Conservation (phyloP, 1,140 invertebrate species). For the Megalonaias nervosa region DNA sequence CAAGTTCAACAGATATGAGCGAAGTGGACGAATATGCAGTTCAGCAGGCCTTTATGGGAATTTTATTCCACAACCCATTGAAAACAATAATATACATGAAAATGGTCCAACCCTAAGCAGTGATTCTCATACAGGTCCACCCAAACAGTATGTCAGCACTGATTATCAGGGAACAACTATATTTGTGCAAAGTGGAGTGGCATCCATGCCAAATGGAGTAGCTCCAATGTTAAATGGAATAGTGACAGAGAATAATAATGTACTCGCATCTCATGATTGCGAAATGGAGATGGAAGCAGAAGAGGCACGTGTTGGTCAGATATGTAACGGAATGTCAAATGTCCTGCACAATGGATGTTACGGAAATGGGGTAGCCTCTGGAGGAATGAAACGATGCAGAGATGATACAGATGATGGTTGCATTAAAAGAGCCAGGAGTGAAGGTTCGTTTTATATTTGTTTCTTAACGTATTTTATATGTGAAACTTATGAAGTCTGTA, state of each 20-base stretch:
- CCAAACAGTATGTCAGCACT: slow-evolving; percentile 21
- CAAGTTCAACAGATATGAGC: neutral
- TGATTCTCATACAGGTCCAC: slow-evolving; percentile 4
- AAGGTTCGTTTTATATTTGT: slow-evolving; percentile 27
- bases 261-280: slow-evolving; percentile 22
- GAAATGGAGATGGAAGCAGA: slow-evolving; percentile 43
- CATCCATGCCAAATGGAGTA: neutral
- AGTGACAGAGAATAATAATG: slow-evolving; percentile 18
- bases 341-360: neutral
- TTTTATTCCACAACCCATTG: neutral
- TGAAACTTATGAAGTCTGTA: no score
- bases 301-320: neutral
- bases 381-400: slow-evolving; percentile 49
- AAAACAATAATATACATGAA: neutral
- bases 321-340: neutral
- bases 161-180: slow-evolving; percentile 19
- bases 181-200: slow-evolving; percentile 14
- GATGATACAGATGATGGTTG: slow-evolving; percentile 48
- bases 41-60: slow-evolving; percentile 18
- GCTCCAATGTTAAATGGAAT: neutral
- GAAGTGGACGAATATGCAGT: neutral
- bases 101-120: slow-evolving; percentile 10
- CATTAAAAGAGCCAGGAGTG: slow-evolving; percentile 46
- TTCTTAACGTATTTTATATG: no score
- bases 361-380: slow-evolving; percentile 19